Evolutionary conservation across 2,888 invertebrate genomes (phyloP), one percentile per base, ranked within the genome.

Genomic region (Eudemis profundana): DNA sequence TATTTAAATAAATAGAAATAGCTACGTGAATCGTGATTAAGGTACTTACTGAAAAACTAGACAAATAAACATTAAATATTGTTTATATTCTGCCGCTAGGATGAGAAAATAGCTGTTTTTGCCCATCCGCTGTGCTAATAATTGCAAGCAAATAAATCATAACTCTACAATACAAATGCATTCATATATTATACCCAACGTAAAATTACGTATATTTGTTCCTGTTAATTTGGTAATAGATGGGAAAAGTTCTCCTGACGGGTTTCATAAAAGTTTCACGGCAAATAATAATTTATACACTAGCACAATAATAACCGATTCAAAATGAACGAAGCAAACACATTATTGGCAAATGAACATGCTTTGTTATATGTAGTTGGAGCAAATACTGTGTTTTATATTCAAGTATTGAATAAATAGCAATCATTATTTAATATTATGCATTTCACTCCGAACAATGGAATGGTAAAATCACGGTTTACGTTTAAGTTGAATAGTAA

Each of bases 151-250:
- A 54, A 56, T 62, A 62, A 49, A 50, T 15, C 17, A 33, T 47
- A 44, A 14, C 3, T 42, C 21, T 19, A 36, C 10, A 7, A 49
- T 63, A 49, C 4, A 63, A 56, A 56, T 62, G 62, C 46, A 54
- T 19, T 47, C 27, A 56, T 40, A 14, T 14, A 27, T 63, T 27
- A 51, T 33, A 40, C 33, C 15, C 17, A 46, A 61, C 23, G n/a
- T 42, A 47, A 56, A 49, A 47, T 47, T n/a, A 19, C 19, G 21
- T 33, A 29, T 14, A 49, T 42, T 38, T 29, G n/a, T 40, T 57
- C 15, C 33, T 42, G 40, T 63, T 51, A 57, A 57, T 57, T 63
- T 50, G 36, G 27, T 47, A 54, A 49, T 42, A 40, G 27, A 57
- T 59, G 44, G 44, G 54, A 40, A 53, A 44, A 64, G 50, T 64